Conservation (phyloP, 1,140 invertebrate genomes). For the Panagrolaimus sp. region DNA sequence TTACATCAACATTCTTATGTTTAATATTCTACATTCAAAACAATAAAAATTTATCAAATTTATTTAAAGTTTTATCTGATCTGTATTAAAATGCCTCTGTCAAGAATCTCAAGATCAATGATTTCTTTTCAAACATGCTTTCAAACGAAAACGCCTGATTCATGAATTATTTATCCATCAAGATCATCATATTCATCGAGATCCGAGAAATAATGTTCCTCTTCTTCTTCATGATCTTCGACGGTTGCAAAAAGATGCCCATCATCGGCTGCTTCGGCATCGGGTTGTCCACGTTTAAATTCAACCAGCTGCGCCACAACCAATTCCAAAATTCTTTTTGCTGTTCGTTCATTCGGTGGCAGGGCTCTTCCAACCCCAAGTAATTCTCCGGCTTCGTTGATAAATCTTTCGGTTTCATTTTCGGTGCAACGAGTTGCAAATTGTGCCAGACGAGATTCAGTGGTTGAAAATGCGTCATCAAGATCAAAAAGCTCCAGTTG, state of each 20-base stretch:
- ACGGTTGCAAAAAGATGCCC: not conserved
- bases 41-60: too few relatives aligned
- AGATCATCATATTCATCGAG: conserved; percentile 19
- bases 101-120: too few relatives aligned
- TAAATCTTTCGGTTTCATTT: conserved; percentile 76
- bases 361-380: conserved; percentile 64
- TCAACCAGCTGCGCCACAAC: conserved; percentile 65
- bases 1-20: too few relatives aligned
- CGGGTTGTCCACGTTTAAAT: conserved; percentile 64
- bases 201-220: not conserved
- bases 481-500: conserved; percentile 90
- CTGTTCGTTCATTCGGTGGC: conserved; percentile 57
- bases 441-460: conserved; percentile 80
- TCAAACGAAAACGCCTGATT: too few relatives aligned
- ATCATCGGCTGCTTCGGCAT: conserved; percentile 15
- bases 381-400: conserved; percentile 80
- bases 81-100: too few relatives aligned
- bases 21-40: too few relatives aligned
- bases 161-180: conserved; percentile 15
- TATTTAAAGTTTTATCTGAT: too few relatives aligned
- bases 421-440: conserved; percentile 83
- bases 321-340: conserved; percentile 66
- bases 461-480: conserved; percentile 92
- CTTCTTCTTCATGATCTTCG: conserved; percentile 6
- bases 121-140: too few relatives aligned